phyloP scores from a whole-genome alignment of 2,888 invertebrate genomes.

The Trachelus troglodyta region DNA sequence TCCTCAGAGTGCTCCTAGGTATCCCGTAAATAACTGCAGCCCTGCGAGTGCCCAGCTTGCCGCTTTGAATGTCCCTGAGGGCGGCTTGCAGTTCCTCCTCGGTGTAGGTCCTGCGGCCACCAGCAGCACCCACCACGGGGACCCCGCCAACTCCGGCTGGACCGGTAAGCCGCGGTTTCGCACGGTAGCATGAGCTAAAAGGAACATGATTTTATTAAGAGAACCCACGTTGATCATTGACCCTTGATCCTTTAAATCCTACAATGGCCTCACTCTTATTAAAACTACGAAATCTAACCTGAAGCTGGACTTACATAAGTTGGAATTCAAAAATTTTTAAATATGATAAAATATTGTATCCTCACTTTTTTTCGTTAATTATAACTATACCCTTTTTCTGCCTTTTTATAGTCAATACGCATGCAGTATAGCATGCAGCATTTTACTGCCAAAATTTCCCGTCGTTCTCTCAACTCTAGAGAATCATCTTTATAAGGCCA shows the following conservation, averaged over 20 bases:
- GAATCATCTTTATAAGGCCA: not conserved
- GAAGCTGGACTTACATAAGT: not conserved
- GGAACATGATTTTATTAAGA: not conserved
- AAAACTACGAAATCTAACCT: not conserved
- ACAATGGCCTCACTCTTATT: not conserved
- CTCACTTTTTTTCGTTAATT: not conserved
- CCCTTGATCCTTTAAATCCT: not conserved
- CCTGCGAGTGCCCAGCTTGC: conserved; percentile 90
- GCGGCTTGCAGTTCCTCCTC: conserved; percentile 95
- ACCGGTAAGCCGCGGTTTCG: conserved; percentile 76
- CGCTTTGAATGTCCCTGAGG: conserved; percentile 93
- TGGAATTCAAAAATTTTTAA: not conserved
- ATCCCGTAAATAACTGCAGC: conserved; percentile 97
- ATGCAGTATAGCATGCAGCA: not conserved
- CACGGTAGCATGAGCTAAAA: conserved; percentile 71
- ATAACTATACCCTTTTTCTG: not conserved
- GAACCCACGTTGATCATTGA: not conserved
- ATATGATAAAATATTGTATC: not conserved
- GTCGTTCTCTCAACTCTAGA: not conserved
- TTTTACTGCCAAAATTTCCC: not conserved
- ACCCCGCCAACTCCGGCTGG: conserved; percentile 83
- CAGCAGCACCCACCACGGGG: conserved; percentile 76
- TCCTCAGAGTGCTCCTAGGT: conserved; percentile 94
- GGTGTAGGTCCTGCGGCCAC: conserved; percentile 86
- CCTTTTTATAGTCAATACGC: not conserved